These are phyloP conservation scores for Dendrocincla fuliginosa DNA, from an alignment of 2,797 vertebrate species.

Conservation along the genomic window DNA sequence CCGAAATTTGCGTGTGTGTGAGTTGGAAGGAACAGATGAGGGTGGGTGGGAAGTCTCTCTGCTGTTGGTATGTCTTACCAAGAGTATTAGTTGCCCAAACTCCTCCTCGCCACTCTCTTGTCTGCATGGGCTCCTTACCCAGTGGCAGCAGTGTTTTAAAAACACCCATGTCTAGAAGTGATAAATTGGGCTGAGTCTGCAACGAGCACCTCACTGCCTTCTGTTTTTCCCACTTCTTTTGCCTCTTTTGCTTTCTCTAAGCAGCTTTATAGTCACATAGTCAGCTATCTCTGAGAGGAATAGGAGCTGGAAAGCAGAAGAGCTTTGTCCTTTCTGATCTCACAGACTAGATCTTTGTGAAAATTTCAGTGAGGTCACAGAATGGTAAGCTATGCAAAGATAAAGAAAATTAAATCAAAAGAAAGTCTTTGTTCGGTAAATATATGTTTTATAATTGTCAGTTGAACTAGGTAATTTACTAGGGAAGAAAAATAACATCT, in stretches of 20 bases:
- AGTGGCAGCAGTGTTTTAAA: background rate
- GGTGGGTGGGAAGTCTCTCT: background rate
- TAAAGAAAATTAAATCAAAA: background rate
- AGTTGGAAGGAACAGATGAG: background rate
- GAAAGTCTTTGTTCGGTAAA: background rate
- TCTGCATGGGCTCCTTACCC: background rate
- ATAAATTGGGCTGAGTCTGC: background rate
- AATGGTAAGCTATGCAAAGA: background rate
- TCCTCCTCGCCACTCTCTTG: background rate
- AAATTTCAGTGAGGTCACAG: background rate
- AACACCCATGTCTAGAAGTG: rapidly evolving
- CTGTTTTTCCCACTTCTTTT: background rate
- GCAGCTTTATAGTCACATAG: background rate
- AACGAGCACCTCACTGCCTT: background rate
- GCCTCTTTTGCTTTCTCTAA: background rate
- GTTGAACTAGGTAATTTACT: background rate
- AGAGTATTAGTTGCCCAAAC: background rate
- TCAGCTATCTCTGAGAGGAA: background rate
- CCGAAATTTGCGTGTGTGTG: rapidly evolving
- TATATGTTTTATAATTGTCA: background rate
- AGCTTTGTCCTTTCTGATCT: background rate
- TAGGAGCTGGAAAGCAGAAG: background rate
- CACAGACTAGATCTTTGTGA: background rate
- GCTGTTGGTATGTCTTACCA: background rate
- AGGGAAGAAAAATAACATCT: background rate